phyloP scores from a whole-genome alignment of 2,888 invertebrate genomes.

The Melangyna quadrimaculata region DNA sequence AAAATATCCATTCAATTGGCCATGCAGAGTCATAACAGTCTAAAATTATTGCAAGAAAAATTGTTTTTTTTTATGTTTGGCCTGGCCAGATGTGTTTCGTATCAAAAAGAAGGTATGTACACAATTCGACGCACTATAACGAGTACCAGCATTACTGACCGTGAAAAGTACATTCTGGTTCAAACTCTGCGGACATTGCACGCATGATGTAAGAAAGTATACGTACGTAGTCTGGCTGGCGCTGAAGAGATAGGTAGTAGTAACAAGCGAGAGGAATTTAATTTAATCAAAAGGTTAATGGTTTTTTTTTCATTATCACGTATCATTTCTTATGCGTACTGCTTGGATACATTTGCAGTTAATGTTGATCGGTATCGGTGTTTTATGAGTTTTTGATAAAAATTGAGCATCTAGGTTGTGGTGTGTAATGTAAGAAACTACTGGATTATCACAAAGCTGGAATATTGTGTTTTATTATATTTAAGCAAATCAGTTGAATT shows the following conservation, averaged over 20 bases:
- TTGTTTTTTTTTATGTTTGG: too few species aligned
- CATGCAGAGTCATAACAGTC: neutral
- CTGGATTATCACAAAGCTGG: neutral
- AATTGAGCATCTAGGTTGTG: neutral
- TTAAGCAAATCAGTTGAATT: too few species aligned
- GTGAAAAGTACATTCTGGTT: conserved; percentile 41
- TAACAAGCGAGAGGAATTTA: neutral
- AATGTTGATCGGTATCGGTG: neutral
- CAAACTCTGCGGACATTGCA: conserved; percentile 41
- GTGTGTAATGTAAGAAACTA: neutral
- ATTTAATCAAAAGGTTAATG: conserved; percentile 31
- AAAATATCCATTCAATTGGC: neutral
- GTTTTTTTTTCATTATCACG: conserved; percentile 32
- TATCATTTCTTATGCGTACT: neutral
- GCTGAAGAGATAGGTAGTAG: neutral
- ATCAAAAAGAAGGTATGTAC: neutral
- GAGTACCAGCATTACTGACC: conserved; percentile 38
- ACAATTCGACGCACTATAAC: neutral
- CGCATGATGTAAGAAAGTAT: conserved; percentile 46
- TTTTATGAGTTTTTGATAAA: neutral
- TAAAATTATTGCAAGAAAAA: neutral
- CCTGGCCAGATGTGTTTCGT: neutral
- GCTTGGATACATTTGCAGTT: neutral
- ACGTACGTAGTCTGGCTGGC: neutral
- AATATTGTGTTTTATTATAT: too few species aligned